Evolutionary conservation across 2,888 invertebrate genomes (phyloP).

Genomic region (Notodonta dromedarius): DNA sequence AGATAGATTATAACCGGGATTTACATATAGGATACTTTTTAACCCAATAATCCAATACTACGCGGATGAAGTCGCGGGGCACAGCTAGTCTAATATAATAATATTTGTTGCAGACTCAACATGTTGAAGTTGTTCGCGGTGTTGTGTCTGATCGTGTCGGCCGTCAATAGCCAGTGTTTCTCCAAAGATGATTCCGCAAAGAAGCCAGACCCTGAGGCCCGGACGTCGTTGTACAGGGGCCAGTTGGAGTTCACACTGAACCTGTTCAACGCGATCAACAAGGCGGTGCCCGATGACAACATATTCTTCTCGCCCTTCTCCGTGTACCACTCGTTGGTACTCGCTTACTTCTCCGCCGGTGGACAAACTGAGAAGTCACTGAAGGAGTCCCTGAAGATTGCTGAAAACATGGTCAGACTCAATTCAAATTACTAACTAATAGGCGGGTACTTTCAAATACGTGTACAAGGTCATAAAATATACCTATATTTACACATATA

Average conservation of each 20-base stretch:
- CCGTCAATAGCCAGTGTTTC: slow-evolving; percentile 72
- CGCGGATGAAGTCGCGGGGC: no score
- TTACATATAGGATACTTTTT: no score
- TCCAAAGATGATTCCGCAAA: slow-evolving; percentile 73
- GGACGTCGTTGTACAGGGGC: slow-evolving; percentile 67
- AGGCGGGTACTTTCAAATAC: no score
- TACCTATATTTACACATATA: no score
- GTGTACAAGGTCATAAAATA: no score
- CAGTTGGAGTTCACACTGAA: slow-evolving; percentile 88
- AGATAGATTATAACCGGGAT: no score
- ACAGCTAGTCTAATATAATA: no score
- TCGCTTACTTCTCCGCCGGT: slow-evolving; percentile 91
- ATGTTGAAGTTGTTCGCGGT: slow-evolving; percentile 62
- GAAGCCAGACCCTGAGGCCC: slow-evolving; percentile 70
- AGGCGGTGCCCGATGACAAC: slow-evolving; percentile 87
- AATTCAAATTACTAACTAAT: no score
- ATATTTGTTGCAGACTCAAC: slow-evolving; percentile 36
- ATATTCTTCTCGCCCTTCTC: slow-evolving; percentile 95
- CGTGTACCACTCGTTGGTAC: slow-evolving; percentile 90
- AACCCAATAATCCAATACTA: no score
- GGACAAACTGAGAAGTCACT: slow-evolving; percentile 88
- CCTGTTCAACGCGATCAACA: slow-evolving; percentile 87
- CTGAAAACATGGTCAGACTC: slow-evolving; percentile 77
- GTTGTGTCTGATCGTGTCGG: slow-evolving; percentile 50
- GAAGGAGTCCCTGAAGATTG: slow-evolving; percentile 85